A percentile compares a stretch with the other conserved stretches of the same genome.
Conservation (phyloP, 2,888 invertebrate genomes). For the Girardia tigrina region DNA sequence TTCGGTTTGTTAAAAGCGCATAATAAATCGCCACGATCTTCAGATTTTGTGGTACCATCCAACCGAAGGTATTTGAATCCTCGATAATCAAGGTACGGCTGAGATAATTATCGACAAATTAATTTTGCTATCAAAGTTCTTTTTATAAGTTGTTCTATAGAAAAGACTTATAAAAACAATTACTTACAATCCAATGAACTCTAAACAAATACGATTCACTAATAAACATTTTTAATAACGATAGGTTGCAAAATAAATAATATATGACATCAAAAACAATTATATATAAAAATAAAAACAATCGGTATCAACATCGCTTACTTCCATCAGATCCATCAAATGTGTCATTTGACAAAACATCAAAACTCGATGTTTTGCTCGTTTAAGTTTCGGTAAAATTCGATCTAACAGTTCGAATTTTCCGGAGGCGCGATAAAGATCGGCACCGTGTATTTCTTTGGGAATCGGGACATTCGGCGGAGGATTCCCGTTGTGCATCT, state of each 20-base stretch:
- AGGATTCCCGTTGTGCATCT: slow-evolving; percentile 21
- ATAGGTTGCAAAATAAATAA: too few species aligned
- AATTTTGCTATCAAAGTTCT: too few species aligned
- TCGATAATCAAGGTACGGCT: slow-evolving; percentile 68
- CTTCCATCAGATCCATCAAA: slow-evolving; percentile 74
- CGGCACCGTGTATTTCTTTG: slow-evolving; percentile 57
- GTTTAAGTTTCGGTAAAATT: slow-evolving; percentile 84
- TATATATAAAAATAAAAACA: too few species aligned
- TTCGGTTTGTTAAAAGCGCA: slow-evolving; percentile 55
- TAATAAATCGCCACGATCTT: slow-evolving; percentile 84
- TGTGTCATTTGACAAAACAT: slow-evolving; percentile 99
- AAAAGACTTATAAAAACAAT: too few species aligned
- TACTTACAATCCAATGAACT: too few species aligned
- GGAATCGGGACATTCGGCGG: slow-evolving; percentile 21
- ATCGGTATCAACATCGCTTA: too few species aligned
- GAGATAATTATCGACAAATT: too few species aligned
- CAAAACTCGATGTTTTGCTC: slow-evolving; percentile 78
- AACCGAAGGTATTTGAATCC: slow-evolving; percentile 73
- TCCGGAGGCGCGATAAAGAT: slow-evolving; percentile 79
- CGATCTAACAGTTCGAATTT: slow-evolving; percentile 93
- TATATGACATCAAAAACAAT: too few species aligned
- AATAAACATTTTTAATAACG: too few species aligned
- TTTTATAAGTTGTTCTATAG: too few species aligned
- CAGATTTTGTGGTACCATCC: slow-evolving; percentile 93
- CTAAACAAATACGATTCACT: too few species aligned